A percentile compares a stretch with the other conserved stretches of the same genome.
phyloP scores from a whole-genome alignment of 2,888 invertebrate species.

The Parnassius orleans region DNA sequence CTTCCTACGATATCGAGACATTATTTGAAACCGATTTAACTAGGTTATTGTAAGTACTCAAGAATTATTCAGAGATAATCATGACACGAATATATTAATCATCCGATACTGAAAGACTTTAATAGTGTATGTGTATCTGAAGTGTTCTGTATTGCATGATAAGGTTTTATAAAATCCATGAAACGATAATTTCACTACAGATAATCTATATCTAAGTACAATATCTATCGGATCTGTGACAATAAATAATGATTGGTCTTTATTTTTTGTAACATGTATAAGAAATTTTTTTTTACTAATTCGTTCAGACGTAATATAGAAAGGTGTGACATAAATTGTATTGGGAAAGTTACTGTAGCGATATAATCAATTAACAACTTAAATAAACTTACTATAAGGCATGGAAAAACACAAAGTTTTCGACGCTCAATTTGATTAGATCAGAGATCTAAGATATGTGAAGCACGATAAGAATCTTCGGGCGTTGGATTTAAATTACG shows the following conservation, averaged over 20 bases:
- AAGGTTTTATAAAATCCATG: slow-evolving; percentile 34
- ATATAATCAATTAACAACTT: slow-evolving; percentile 8
- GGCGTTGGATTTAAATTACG: slow-evolving; percentile 2
- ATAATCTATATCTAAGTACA: slow-evolving; percentile 35
- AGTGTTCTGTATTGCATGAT: slow-evolving; percentile 45
- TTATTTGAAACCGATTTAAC: slow-evolving; percentile 60
- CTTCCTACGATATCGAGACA: slow-evolving; percentile 51
- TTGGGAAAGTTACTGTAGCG: slow-evolving; percentile 4
- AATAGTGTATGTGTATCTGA: slow-evolving; percentile 48
- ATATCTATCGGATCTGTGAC: slow-evolving; percentile 12
- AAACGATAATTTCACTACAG: slow-evolving; percentile 32
- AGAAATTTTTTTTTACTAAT: neutral
- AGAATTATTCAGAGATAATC: slow-evolving; percentile 75
- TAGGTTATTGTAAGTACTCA: slow-evolving; percentile 72
- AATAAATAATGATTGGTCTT: slow-evolving; percentile 11
- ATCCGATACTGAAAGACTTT: slow-evolving; percentile 58
- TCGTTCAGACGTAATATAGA: neutral
- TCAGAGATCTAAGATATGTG: neutral
- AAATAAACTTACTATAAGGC: neutral
- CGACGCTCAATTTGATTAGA: neutral
- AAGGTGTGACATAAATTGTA: neutral
- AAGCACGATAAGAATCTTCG: slow-evolving; percentile 6
- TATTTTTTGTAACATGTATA: neutral
- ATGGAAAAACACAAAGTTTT: too few relatives aligned
- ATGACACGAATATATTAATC: slow-evolving; percentile 61